Percentiles rank a stretch among this genome's conserved stretches.
phyloP scores from a whole-genome alignment of 1,140 invertebrate genomes.

The Drosophila willistoni region DNA sequence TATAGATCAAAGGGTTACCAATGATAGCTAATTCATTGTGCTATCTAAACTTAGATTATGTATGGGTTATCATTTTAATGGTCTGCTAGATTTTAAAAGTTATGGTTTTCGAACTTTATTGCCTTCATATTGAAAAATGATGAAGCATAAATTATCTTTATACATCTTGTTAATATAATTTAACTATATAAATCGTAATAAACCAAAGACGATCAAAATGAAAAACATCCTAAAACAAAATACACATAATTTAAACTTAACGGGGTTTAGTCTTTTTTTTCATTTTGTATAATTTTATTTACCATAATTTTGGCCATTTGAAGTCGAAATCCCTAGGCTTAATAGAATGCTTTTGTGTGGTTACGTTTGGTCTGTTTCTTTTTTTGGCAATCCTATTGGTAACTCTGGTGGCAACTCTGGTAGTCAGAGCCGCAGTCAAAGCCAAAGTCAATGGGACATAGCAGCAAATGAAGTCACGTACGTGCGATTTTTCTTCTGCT shows the following conservation, averaged over 20 bases:
- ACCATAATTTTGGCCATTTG: background rate
- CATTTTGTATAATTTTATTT: slow-evolving; percentile 8
- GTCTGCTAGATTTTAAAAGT: no score
- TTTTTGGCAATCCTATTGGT: slow-evolving; percentile 11
- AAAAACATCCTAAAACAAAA: background rate
- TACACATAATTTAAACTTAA: background rate
- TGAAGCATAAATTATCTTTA: no score
- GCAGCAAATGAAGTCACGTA: slow-evolving; percentile 82
- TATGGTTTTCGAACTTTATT: no score
- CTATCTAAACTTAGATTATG: no score
- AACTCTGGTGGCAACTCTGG: slow-evolving; percentile 20
- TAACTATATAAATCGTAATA: no score
- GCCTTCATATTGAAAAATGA: no score
- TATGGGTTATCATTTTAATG: no score
- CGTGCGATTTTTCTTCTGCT: slow-evolving; percentile 82
- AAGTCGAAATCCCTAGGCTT: slow-evolving; percentile 14
- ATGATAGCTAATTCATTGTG: no score
- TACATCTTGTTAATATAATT: no score
- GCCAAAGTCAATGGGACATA: slow-evolving; percentile 69
- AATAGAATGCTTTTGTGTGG: slow-evolving; percentile 1
- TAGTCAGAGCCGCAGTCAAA: slow-evolving; percentile 24
- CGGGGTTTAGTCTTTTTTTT: background rate
- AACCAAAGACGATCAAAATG: no score
- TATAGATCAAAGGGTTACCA: background rate
- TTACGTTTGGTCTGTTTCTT: background rate